A percentile compares a stretch with the other conserved stretches of the same genome.
Conservation (phyloP, 2,113 vertebrate genomes). For the Chaenogobius annularis region DNA sequence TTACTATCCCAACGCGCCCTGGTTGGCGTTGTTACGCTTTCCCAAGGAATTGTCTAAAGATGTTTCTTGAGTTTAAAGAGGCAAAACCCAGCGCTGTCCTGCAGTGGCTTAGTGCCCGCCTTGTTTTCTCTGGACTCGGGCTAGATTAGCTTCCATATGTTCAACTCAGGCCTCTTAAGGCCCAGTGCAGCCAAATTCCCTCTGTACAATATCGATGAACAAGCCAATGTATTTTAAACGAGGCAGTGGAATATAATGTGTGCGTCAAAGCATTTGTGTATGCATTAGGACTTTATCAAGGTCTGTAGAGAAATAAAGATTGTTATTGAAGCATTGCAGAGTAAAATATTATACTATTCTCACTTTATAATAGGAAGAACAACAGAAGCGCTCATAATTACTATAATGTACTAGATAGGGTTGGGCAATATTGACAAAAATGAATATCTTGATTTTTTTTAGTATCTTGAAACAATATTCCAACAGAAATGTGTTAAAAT, state of each 20-base stretch:
- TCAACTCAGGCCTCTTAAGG: conserved; percentile 77
- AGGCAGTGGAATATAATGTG: background rate
- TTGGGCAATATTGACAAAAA: too few relatives aligned
- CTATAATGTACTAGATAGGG: too few relatives aligned
- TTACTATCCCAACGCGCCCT: too few relatives aligned
- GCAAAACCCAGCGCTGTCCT: conserved; percentile 21
- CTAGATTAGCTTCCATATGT: conserved; percentile 86
- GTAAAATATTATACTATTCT: too few relatives aligned
- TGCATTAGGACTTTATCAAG: too few relatives aligned
- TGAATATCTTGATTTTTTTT: too few relatives aligned
- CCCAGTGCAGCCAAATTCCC: conserved; percentile 49
- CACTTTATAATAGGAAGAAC: too few relatives aligned
- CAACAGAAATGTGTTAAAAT: too few relatives aligned
- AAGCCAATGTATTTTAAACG: background rate
- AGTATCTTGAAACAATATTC: too few relatives aligned
- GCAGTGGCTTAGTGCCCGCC: conserved; percentile 74
- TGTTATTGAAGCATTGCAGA: too few relatives aligned
- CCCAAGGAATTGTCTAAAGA: conserved; percentile 8
- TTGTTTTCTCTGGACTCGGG: conserved; percentile 74
- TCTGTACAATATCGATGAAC: background rate
- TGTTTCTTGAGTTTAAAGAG: conserved; percentile 19
- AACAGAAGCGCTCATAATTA: too few relatives aligned
- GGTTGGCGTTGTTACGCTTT: conserved; percentile 2
- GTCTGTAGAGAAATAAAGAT: too few relatives aligned
- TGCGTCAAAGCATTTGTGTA: background rate